phyloP scores from a whole-genome alignment of 2,797 vertebrate species.

The Phrynocephalus forsythii region DNA sequence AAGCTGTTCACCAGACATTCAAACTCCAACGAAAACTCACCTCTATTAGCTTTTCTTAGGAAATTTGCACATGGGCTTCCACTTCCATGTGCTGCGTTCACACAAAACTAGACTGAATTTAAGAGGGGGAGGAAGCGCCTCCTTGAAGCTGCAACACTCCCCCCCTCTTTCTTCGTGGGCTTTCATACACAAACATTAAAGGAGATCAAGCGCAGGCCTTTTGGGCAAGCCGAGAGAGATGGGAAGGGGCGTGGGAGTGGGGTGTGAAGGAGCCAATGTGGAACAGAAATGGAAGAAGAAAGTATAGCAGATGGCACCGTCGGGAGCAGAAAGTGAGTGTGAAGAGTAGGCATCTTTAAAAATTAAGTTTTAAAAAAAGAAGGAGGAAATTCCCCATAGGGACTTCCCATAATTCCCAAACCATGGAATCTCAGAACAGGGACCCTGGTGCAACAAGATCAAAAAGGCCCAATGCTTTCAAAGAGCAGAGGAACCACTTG shows the following conservation, averaged over 20 bases:
- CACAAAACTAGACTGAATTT: conserved; percentile 52
- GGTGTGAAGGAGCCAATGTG: conserved; percentile 84
- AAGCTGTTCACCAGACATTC: conserved; percentile 67
- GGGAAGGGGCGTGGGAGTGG: conserved; percentile 84
- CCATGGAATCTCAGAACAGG: conserved; percentile 70
- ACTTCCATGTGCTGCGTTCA: conserved; percentile 62
- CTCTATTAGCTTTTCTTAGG: conserved; percentile 63
- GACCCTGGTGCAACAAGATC: conserved; percentile 66
- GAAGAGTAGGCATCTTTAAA: conserved; percentile 79
- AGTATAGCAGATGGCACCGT: conserved; percentile 81
- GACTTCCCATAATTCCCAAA: conserved; percentile 84
- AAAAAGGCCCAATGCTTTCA: conserved; percentile 57
- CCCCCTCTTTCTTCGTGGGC: conserved; percentile 67
- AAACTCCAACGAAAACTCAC: conserved; percentile 73
- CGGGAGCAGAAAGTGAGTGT: conserved; percentile 83
- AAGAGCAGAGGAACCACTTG: conserved; percentile 62
- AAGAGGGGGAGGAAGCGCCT: conserved; percentile 46
- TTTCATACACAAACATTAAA: conserved; percentile 77
- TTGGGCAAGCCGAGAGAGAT: conserved; percentile 83
- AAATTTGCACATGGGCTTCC: conserved; percentile 64
- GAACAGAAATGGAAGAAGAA: conserved; percentile 83
- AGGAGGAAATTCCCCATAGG: conserved; percentile 85
- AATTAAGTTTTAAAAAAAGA: conserved; percentile 55
- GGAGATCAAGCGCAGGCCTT: conserved; percentile 79
- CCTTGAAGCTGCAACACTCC: conserved; percentile 66